Base-by-base conservation (phyloP, 2,797 vertebrate genomes). In the Sarcophilus harrisii region DNA sequence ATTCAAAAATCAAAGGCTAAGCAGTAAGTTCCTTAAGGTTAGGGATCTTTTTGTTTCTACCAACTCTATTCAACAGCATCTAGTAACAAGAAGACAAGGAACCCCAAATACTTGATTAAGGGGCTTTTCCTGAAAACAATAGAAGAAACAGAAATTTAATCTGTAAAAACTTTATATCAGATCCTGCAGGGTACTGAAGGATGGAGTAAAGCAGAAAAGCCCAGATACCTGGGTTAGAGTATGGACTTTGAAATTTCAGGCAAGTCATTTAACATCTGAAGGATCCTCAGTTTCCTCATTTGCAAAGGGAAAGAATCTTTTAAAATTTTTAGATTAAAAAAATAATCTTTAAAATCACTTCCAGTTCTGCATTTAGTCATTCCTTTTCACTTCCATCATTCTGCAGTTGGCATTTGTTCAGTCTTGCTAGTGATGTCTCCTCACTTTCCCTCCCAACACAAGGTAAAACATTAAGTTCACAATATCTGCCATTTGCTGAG, bases 381-480 rank as follows among this genome's bases (percentile, higher is more conserved):
- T 55, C 9, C 54, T 55, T 55, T 11, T 55, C 54, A 55, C 10
- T 55, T 10, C 9, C 54, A 1, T 45, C 2, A 81, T 45, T 81
- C 66, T 21, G n/a, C n/a, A 81, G 2, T 45, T 38, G n/a, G 8
- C n/a, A 81, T 81, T 45, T 54, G 81, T 32, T 93, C 93, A 30
- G 0, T 49, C 32, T 57, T 62, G 30, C 52, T 45, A 8, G 11
- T 29, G 91, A 32, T 52, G 13, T 18, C 11, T 16, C 29, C 58
- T 8, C 24, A 62, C 49, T 58, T 38, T 58, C 10, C 59, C 27
- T 29, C 54, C 60, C 32, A 45, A 14, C 27, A 30, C 90, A 58
- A 60, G 2, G 57, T 18, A 58, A 29, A 95, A 92, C 28, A 62
- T 60, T 54, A 94, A 94, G 91, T 95, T 27, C n/a, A 57, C 95